phyloP scores from a whole-genome alignment of 2,888 invertebrate genomes.

The Agriopis leucophaearia region DNA sequence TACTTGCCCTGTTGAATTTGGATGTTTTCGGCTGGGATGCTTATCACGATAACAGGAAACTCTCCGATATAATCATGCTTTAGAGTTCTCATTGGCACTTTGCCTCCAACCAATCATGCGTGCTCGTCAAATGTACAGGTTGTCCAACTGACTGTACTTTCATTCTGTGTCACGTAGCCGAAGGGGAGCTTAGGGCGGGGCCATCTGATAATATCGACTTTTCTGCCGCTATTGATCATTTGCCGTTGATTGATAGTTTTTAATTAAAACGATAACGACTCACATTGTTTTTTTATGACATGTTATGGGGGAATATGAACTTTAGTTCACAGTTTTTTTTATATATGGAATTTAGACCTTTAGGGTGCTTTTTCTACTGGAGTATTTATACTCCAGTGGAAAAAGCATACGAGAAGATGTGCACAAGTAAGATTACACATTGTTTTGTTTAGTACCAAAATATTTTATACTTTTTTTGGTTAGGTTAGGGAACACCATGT shows the following conservation, averaged over 20 bases:
- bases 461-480: too few relatives aligned
- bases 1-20: not conserved
- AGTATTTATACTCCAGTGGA: not conserved
- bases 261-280: constrained; percentile 51
- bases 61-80: not conserved
- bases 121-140: not conserved
- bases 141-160: constrained; percentile 23
- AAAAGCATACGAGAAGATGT: not conserved
- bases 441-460: too few relatives aligned
- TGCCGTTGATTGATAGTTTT: constrained; percentile 68
- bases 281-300: constrained; percentile 41
- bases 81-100: too few relatives aligned
- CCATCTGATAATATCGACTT: constrained; percentile 67
- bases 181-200: constrained; percentile 62
- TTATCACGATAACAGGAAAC: not conserved
- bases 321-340: constrained; percentile 1
- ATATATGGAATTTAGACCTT: not conserved
- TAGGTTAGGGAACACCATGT: too few relatives aligned
- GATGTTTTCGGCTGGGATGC: not conserved
- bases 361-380: too few relatives aligned
- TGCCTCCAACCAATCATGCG: too few relatives aligned
- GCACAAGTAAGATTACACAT: not conserved
- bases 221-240: constrained; percentile 67
- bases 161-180: constrained; percentile 52
- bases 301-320: constrained; percentile 16